Base-by-base conservation (phyloP, 2,113 vertebrate genomes). In the Mohoua ochrocephala region DNA sequence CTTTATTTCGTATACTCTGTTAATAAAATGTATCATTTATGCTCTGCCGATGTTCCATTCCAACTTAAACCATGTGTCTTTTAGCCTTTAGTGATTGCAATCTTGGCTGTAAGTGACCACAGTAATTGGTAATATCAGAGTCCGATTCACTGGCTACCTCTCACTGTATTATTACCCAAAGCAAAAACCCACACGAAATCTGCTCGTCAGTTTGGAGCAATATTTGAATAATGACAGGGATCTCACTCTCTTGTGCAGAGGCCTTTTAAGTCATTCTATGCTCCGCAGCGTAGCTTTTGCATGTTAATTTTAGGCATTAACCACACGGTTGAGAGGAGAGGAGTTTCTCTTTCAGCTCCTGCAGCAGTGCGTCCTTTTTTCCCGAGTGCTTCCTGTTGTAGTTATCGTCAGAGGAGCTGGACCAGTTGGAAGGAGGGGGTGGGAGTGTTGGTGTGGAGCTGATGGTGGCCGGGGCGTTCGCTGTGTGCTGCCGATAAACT, bases 341-440 rank as follows among this genome's bases (percentile, higher is more conserved):
- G 50, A 69, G 15, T 81, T 84, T 57, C 7, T 13, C 18, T 71
- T 44, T 60, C 23, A 17, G 13, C 39, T 87, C 26, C 45, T 61
- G 9, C 3, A 13, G 42, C 35, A 41, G 22, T 0, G 0, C 13
- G 5, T 28, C 20, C 30, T 53, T 60, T 71, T 71, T 37, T 1
- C 28, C 63, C 50, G 49, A 45, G 21, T 16, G 28, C 50, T 88
- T 91, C 54, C 47, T 42, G 22, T 7, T 17, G 23, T 24, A 26
- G 26, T 57, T 57, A 19, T 15, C 59, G 42, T 44, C 61, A 61
- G 64, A 19, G 35, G 63, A 67, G 24, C 9, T 63, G 70, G 80
- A n/a, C 8, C 22, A 22, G 21, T 23, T 76, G 64, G 45, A 61
- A 57, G 5, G n/a, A 60, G 30, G 54, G 31, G 11, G 24, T 60